phyloP scores from a whole-genome alignment of 2,797 vertebrate species.

The Pristis pectinata region DNA sequence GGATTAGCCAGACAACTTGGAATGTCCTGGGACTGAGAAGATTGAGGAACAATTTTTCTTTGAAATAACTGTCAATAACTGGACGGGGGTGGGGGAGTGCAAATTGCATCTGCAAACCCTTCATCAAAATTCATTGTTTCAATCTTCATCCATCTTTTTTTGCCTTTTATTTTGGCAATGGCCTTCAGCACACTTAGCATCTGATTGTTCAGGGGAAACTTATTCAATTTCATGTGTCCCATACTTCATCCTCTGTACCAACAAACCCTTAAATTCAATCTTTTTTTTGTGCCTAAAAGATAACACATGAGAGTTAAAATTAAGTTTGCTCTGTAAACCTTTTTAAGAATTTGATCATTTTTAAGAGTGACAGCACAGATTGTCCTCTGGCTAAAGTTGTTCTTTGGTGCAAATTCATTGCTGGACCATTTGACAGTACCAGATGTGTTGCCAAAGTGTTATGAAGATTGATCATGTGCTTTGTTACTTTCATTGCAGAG shows the following conservation, averaged over 20 bases:
- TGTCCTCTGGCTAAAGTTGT: constrained; percentile 40
- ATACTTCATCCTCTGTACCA: background rate
- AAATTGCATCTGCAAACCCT: background rate
- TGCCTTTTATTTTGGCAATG: background rate
- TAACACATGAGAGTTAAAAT: background rate
- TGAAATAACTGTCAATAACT: background rate
- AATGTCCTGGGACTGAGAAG: background rate
- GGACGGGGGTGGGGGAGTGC: background rate
- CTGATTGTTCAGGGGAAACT: background rate
- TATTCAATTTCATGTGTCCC: background rate
- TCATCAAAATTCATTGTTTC: background rate
- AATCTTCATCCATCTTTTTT: background rate
- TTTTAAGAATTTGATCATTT: background rate
- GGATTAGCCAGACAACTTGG: background rate
- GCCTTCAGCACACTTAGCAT: background rate
- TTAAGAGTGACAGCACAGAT: background rate
- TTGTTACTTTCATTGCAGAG: constrained; percentile 46
- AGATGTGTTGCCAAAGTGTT: background rate
- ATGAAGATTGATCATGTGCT: background rate
- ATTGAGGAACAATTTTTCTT: background rate
- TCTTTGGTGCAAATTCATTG: constrained; percentile 38
- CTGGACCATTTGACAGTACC: constrained; percentile 33
- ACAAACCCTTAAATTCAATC: no score
- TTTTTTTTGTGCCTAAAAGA: background rate
- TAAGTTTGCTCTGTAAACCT: background rate